Evolutionary conservation across 2,797 vertebrate species (phyloP).

Genomic region (Ceryle rudis): DNA sequence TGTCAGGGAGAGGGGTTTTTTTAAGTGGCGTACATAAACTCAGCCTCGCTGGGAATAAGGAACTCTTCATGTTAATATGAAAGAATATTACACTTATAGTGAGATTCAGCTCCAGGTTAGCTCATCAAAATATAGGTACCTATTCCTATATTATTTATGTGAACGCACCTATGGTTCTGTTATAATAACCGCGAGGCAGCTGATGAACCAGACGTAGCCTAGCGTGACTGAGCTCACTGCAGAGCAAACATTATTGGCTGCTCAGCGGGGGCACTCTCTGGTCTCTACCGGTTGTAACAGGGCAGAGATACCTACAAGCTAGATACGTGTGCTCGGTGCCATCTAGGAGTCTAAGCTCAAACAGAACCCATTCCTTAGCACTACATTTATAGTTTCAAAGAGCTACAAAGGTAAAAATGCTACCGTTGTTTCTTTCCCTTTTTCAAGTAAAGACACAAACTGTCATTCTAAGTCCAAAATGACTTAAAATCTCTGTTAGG

Average conservation of each 20-base stretch:
- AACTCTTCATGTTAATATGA: neutral
- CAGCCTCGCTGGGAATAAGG: neutral
- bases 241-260: neutral
- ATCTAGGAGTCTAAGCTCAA: neutral
- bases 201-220: neutral
- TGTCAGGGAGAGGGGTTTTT: neutral
- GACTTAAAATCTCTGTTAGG: neutral
- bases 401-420: neutral
- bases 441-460: neutral
- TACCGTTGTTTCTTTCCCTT: neutral
- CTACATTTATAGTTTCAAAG: neutral
- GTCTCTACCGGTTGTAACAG: neutral
- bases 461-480: neutral
- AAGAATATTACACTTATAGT: neutral
- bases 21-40: neutral
- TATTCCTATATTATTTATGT: neutral
- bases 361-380: neutral
- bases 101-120: neutral
- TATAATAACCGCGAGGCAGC: neutral
- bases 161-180: neutral
- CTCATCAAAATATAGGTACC: neutral
- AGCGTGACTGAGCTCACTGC: neutral
- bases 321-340: fast-evolving
- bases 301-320: neutral
- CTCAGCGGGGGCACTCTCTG: neutral